phyloP scores from a whole-genome alignment of 2,113 vertebrate genomes.

The Rousettus leschenaultii region DNA sequence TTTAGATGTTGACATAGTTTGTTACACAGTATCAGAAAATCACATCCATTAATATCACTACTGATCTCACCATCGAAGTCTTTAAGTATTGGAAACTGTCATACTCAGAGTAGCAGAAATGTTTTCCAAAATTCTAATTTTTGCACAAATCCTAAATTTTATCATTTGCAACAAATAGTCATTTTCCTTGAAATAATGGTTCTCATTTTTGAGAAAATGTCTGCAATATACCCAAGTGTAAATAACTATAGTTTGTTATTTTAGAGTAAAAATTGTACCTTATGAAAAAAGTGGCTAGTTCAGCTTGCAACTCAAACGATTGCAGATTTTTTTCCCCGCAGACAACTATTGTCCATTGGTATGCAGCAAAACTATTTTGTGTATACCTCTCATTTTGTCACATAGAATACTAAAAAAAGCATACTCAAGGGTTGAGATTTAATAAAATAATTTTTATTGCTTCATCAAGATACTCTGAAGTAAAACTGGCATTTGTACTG shows the following conservation, averaged over 20 bases:
- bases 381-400: background rate
- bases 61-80: background rate
- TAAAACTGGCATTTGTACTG: background rate
- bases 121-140: conserved; percentile 11
- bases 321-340: background rate
- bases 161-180: background rate
- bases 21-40: background rate
- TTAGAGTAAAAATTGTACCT: background rate
- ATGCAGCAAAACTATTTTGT: background rate
- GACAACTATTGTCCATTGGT: background rate
- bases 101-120: background rate
- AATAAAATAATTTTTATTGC: background rate
- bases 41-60: background rate
- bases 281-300: background rate
- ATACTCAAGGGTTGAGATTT: background rate
- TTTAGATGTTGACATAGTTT: background rate
- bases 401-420: background rate
- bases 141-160: background rate
- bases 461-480: background rate
- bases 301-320: background rate
- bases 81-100: background rate
- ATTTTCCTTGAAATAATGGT: background rate
- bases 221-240: background rate
- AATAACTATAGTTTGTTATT: background rate
- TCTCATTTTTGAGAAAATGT: background rate